Percentiles rank a stretch among this genome's conserved stretches.
Evolutionary conservation across 2,113 vertebrate genomes (phyloP).

Genomic region (Crotalus horridus): DNA sequence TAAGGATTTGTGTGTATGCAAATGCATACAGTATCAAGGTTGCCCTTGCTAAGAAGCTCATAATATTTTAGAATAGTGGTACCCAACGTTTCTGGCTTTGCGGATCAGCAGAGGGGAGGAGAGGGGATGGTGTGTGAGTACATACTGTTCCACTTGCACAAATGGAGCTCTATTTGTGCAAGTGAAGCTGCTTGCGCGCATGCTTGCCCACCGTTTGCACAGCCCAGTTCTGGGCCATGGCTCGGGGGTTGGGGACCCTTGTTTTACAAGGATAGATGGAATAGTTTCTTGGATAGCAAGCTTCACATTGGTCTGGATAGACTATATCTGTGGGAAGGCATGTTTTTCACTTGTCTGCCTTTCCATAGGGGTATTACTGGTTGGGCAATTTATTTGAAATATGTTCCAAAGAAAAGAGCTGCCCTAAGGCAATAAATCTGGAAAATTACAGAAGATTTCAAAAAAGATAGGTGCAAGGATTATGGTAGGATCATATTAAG

Average conservation of each 20-base stretch:
- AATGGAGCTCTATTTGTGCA: not conserved
- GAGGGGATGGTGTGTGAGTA: not conserved
- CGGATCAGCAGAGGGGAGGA: not conserved
- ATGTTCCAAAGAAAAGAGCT: not conserved
- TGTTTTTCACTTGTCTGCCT: not conserved
- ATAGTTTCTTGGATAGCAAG: not conserved
- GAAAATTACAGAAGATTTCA: not conserved
- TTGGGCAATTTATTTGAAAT: not conserved
- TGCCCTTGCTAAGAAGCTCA: not conserved
- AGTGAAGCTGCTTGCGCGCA: not conserved
- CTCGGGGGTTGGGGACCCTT: not conserved
- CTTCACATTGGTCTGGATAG: not conserved
- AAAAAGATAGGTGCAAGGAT: not conserved
- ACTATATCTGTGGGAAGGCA: not conserved
- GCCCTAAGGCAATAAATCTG: not conserved
- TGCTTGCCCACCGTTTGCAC: rapidly evolving
- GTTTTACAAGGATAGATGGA: not conserved
- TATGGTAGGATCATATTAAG: not conserved
- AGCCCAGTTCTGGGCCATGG: no score
- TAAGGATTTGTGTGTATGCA: not conserved
- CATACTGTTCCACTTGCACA: not conserved
- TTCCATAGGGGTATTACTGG: not conserved
- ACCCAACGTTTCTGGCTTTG: not conserved
- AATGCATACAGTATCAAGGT: not conserved
- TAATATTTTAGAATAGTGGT: not conserved